These are phyloP conservation scores for Gasterosteus aculeatus DNA, from an alignment of 2,113 vertebrate species.

Conservation along the genomic window DNA sequence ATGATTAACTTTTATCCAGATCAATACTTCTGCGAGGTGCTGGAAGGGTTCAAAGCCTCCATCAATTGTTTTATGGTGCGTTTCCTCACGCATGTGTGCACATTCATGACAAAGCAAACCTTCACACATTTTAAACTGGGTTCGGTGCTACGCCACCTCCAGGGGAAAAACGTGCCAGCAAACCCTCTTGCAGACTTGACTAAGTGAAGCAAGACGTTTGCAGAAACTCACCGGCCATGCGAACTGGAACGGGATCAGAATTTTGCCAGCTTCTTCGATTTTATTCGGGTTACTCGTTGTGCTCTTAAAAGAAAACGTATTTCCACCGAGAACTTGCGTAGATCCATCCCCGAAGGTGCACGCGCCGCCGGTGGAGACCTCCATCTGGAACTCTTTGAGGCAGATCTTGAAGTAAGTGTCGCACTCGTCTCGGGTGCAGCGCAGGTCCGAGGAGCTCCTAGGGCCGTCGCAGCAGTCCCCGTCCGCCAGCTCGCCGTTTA, in stretches of 20 bases:
- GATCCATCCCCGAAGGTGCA: slow-evolving; percentile 91
- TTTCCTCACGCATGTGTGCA: neutral
- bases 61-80: neutral
- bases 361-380: slow-evolving; percentile 83
- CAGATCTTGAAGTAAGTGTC: slow-evolving; percentile 96
- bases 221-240: slow-evolving; percentile 92
- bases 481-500: slow-evolving; percentile 92
- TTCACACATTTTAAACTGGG: neutral
- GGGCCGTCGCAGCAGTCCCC: slow-evolving; percentile 94
- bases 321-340: slow-evolving; percentile 95
- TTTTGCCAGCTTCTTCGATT: slow-evolving; percentile 83
- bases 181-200: neutral
- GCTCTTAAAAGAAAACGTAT: slow-evolving; percentile 90
- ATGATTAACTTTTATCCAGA: neutral
- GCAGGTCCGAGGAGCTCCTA: slow-evolving; percentile 84
- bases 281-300: slow-evolving; percentile 78
- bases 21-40: neutral
- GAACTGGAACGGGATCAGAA: slow-evolving; percentile 93
- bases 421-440: slow-evolving; percentile 92
- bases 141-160: neutral
- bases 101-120: neutral
- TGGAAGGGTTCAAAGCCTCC: neutral
- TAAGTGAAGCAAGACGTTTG: neutral
- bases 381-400: slow-evolving; percentile 94
- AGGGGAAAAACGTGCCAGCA: neutral